Conservation (phyloP, 2,113 vertebrate genomes). For the Hippocampus barbouri region DNA sequence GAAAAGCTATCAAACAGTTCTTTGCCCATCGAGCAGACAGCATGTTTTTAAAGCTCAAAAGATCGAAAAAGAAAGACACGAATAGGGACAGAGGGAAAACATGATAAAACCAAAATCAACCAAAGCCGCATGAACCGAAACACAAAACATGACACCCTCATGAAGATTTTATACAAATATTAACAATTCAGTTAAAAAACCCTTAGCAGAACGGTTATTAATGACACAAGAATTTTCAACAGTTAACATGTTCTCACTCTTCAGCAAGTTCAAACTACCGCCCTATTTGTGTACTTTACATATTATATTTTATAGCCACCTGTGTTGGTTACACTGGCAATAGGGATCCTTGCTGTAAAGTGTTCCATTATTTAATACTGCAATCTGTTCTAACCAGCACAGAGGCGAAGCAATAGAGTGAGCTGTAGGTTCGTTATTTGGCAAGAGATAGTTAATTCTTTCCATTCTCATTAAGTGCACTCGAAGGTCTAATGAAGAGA, state of each 20-base stretch:
- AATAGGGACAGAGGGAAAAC: no score
- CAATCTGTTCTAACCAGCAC: neutral
- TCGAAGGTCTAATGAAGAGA: neutral
- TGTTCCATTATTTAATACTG: neutral
- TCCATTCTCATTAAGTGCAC: neutral
- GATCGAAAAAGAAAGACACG: no score
- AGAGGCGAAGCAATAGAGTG: neutral
- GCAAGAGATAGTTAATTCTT: neutral
- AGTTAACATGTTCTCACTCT: no score
- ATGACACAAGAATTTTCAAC: no score
- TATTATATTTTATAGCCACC: no score
- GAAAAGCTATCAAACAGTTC: neutral
- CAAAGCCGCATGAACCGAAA: no score
- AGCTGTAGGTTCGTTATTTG: neutral
- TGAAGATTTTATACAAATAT: neutral
- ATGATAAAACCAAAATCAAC: no score
- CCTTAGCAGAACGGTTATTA: no score
- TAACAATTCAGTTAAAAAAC: neutral
- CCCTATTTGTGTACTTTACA: neutral
- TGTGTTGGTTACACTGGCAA: no score
- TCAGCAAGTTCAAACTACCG: neutral
- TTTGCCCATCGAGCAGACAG: neutral
- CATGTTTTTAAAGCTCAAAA: neutral
- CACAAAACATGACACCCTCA: neutral
- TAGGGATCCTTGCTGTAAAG: no score